Evolutionary conservation across 2,113 vertebrate species (phyloP), one percentile per base, ranked within the genome.

Genomic region (Peromyscus polionotus): DNA sequence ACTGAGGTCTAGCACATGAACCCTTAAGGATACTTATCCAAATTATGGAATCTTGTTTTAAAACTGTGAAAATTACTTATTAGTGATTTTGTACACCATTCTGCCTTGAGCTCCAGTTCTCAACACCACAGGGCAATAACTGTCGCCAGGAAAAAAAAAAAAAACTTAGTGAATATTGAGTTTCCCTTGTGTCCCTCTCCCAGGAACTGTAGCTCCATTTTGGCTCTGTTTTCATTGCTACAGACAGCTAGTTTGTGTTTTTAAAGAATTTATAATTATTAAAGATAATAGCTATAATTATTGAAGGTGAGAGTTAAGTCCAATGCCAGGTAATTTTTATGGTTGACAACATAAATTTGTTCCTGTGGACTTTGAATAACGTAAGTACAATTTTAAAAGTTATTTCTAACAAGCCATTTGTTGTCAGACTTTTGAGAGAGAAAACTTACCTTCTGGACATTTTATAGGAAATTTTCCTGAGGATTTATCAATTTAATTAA

Each of bases 401-500:
- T 93, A 83, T 57, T 95, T 95, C 68, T 39, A 96, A 96, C 67
- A 89, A 86, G n/a, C 72, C 73, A 91, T 75, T 92, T 91, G 54
- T 33, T 81, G 36, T n/a, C 57, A 91, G 39, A 51, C 16, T 94
- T 91, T 91, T 95, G 48, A 91, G 70, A 88, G 45, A 95, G 87
- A 63, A 86, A 89, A 1, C 33, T 93, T 68, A 51, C 61, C 83
- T 95, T 95, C 65, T 72, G 97, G 95, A 73, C 54, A 86, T 96
- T 92, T 92, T 73, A 96, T 83, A 75, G 77, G 81, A 77, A 88
- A 11, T 96, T 97, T 73, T 59, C 14, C 68, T 76, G 48, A 94
- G 89, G 87, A 93, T 93, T 97, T 96, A 90, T 76, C 70, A 86
- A 88, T 94, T 96, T 95, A 97, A 98, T 96, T 96, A 96, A 96